Percentiles rank a stretch among this genome's conserved stretches.
Evolutionary conservation across 1,140 invertebrate species (phyloP).

Genomic region (Stratiolaelaps scimitus): DNA sequence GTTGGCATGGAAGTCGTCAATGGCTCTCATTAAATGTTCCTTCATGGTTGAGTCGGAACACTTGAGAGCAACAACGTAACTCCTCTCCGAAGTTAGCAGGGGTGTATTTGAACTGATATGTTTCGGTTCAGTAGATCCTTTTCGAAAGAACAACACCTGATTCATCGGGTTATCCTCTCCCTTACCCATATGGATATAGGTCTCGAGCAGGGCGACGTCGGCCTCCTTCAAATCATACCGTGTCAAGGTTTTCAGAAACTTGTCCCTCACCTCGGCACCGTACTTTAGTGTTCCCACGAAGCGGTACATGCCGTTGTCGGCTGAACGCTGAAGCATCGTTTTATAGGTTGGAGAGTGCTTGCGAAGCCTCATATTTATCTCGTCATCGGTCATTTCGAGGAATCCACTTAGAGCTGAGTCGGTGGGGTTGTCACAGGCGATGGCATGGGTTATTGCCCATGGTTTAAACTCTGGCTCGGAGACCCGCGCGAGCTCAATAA

Average conservation of each 20-base stretch:
- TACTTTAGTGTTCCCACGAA: not conserved
- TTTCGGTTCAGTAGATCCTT: not conserved
- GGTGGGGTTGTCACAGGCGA: not conserved
- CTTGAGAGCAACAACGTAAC: not conserved
- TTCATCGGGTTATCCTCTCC: slow-evolving; percentile 1
- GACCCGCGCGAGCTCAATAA: not conserved
- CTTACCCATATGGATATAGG: slow-evolving; percentile 13
- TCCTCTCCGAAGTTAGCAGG: not conserved
- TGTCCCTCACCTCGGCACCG: not conserved
- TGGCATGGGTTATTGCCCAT: not conserved
- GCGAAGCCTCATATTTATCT: not conserved
- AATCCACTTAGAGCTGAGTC: not conserved
- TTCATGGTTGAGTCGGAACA: not conserved
- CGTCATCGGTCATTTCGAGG: not conserved
- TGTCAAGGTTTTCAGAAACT: not conserved
- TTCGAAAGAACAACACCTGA: slow-evolving; percentile 1
- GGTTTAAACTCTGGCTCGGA: not conserved
- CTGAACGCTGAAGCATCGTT: not conserved
- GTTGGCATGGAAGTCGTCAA: not conserved
- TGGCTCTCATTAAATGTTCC: not conserved
- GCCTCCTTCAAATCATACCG: not conserved
- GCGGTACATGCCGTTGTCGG: not conserved
- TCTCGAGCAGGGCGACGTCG: not conserved
- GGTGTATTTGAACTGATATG: not conserved
- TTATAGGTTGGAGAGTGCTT: not conserved